Evolutionary conservation across 2,113 vertebrate species (phyloP).

Genomic region (Spermophilus dauricus): DNA sequence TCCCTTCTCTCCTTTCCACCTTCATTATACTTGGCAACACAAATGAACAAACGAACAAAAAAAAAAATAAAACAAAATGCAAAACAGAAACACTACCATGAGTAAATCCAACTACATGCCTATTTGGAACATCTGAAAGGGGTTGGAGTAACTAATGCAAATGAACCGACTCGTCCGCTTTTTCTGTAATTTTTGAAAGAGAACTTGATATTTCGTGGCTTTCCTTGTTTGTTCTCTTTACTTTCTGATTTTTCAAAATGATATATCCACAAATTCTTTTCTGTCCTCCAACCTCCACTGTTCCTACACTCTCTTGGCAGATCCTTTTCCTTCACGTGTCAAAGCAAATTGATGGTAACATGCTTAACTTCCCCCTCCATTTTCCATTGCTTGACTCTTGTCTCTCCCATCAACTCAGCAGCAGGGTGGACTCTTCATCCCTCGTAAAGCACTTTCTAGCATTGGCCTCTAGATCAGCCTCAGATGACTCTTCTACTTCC

Average conservation of each 20-base stretch:
- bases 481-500: too few species aligned
- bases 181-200: neutral
- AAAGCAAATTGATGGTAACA: neutral
- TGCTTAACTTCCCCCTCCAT: neutral
- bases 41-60: neutral
- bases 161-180: neutral
- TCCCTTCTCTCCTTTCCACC: neutral
- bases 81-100: neutral
- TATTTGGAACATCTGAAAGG: neutral
- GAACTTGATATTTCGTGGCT: neutral
- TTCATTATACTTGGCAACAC: constrained; percentile 8
- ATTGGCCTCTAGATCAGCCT: neutral
- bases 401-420: neutral
- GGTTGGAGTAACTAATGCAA: neutral
- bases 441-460: neutral
- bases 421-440: neutral
- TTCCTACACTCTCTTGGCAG: neutral
- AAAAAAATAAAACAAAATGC: neutral
- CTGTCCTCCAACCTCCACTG: neutral
- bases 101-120: neutral
- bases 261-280: neutral
- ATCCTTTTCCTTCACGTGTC: neutral
- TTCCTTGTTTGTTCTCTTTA: neutral
- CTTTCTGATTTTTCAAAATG: neutral
- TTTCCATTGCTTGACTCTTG: too few species aligned